A percentile compares a stretch with the other conserved stretches of the same genome.
phyloP scores from a whole-genome alignment of 2,113 vertebrate genomes.

The Crypturellus undulatus region DNA sequence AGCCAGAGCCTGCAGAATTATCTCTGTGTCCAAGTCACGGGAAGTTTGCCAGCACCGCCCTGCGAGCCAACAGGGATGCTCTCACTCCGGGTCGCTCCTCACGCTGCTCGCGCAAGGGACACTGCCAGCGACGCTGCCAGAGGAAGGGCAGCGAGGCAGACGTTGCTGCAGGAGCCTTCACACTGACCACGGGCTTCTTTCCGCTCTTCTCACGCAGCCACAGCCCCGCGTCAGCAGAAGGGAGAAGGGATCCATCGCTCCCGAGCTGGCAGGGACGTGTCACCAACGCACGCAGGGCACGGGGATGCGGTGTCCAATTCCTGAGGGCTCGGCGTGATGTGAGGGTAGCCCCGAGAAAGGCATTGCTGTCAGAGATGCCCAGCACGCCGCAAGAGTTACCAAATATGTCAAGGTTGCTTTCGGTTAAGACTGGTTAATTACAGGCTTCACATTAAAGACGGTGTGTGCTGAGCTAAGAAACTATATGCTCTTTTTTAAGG shows the following conservation, averaged over 20 bases:
- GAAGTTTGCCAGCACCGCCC: conserved; percentile 68
- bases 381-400: not conserved
- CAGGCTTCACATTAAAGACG: not conserved
- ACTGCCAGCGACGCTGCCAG: not conserved
- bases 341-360: not conserved
- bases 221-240: not conserved
- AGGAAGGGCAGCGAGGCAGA: not conserved
- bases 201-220: not conserved
- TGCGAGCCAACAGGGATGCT: conserved; percentile 44
- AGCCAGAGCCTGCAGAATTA: conserved; percentile 16
- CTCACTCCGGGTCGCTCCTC: not conserved
- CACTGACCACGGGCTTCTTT: not conserved
- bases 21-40: conserved; percentile 41
- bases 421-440: not conserved
- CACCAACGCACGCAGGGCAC: accelerated
- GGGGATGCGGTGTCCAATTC: accelerated
- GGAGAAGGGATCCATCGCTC: not conserved
- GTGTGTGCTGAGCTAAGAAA: not conserved
- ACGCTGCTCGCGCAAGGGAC: not conserved
- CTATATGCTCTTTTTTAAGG: not conserved
- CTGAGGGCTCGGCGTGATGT: not conserved
- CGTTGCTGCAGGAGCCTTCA: not conserved
- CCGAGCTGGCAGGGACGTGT: not conserved
- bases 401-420: not conserved
- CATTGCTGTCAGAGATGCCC: not conserved